Conservation (phyloP, 2,797 vertebrate genomes). For the Pseudopleuronectes americanus region DNA sequence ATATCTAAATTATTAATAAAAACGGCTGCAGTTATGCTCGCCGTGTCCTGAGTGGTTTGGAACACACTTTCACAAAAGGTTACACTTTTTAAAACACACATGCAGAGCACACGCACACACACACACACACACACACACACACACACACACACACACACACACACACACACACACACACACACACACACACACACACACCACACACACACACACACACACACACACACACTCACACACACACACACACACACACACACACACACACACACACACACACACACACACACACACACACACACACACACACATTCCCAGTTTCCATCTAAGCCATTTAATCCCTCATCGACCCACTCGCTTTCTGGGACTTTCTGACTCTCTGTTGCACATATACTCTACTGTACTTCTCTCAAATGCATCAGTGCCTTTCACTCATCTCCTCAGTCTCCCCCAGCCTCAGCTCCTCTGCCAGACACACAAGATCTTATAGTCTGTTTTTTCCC, state of each 20-base stretch:
- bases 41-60: slow-evolving; percentile 43
- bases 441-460: slow-evolving; percentile 12
- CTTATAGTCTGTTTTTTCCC: slow-evolving; percentile 15
- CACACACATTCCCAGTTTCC: slow-evolving; percentile 47
- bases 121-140: background rate
- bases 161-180: slow-evolving; percentile 16
- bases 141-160: background rate
- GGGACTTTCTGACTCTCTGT: slow-evolving; percentile 10
- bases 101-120: background rate
- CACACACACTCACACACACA: background rate
- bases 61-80: slow-evolving; percentile 33
- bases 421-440: slow-evolving; percentile 15
- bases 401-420: slow-evolving; percentile 12
- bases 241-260: background rate
- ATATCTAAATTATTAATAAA: slow-evolving; percentile 55
- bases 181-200: background rate
- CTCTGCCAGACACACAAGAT: slow-evolving; percentile 29
- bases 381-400: slow-evolving; percentile 6
- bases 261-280: background rate
- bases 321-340: slow-evolving; percentile 58
- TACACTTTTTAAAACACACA: slow-evolving; percentile 4
- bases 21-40: slow-evolving; percentile 14
- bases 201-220: slow-evolving; percentile 1
- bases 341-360: slow-evolving; percentile 37
- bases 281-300: background rate